Evolutionary conservation across 2,113 vertebrate species (phyloP).

Genomic region (Poeciliopsis retropinna): DNA sequence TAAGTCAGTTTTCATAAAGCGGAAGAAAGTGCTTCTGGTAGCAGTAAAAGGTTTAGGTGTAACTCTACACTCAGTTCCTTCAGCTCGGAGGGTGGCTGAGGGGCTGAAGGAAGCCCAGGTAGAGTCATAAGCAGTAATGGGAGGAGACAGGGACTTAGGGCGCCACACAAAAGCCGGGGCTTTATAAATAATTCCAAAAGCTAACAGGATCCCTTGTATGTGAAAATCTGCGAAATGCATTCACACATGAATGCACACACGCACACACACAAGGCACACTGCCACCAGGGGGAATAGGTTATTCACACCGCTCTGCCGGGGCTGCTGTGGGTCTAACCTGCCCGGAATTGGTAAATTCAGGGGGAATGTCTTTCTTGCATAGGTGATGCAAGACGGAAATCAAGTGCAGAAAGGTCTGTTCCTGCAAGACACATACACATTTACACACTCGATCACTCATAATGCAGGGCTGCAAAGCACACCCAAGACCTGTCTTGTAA

Average conservation of each 20-base stretch:
- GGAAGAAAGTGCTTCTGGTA: conserved; percentile 10
- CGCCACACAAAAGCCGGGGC: conserved; percentile 79
- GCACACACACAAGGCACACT: conserved; percentile 36
- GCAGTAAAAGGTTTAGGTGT: conserved; percentile 45
- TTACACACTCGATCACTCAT: conserved; percentile 58
- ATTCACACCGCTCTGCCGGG: conserved; percentile 57
- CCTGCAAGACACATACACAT: conserved; percentile 40
- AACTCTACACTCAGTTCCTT: conserved; percentile 43
- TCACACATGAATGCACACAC: conserved; percentile 66
- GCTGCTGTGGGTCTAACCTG: conserved; percentile 58
- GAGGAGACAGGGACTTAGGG: conserved; percentile 83
- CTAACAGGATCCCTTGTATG: conserved; percentile 80
- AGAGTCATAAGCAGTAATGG: conserved; percentile 82
- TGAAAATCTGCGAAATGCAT: conserved; percentile 75
- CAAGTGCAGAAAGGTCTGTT: conserved; percentile 35
- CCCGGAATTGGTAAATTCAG: conserved; percentile 50
- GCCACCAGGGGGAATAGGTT: conserved; percentile 67
- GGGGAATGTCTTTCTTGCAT: conserved; percentile 58
- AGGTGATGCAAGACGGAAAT: conserved; percentile 54
- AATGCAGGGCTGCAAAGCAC: conserved; percentile 75
- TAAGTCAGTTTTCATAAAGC: conserved; percentile 7
- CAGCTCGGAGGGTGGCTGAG: conserved; percentile 44
- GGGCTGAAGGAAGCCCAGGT: conserved; percentile 70
- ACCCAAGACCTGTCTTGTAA: conserved; percentile 83
- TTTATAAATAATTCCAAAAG: conserved; percentile 86